Percentiles rank a stretch among this genome's conserved stretches.
Conservation (phyloP, 2,113 vertebrate species). For the Podocnemis expansa region DNA sequence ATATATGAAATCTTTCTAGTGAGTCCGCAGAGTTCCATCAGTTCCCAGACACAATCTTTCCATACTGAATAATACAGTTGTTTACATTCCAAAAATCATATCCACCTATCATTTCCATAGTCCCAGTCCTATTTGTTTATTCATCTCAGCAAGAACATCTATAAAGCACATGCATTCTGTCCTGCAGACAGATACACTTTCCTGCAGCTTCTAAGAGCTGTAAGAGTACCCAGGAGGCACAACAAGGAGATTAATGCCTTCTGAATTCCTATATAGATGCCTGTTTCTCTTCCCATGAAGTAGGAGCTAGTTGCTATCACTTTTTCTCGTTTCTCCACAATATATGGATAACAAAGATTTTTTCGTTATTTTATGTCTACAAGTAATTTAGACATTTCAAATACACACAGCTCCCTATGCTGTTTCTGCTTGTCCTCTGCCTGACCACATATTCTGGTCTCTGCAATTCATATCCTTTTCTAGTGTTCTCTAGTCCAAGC, state of each 20-base stretch:
- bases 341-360: neutral
- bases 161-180: conserved; percentile 55
- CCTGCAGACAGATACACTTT: conserved; percentile 32
- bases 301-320: neutral
- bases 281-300: conserved; percentile 36
- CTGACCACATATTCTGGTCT: neutral
- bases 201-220: conserved; percentile 30
- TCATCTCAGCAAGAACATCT: conserved; percentile 28
- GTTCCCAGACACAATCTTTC: conserved; percentile 40
- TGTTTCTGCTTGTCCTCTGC: neutral
- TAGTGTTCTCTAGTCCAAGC: neutral
- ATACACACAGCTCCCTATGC: fast-evolving
- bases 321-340: conserved; percentile 5
- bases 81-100: conserved; percentile 59
- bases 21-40: conserved; percentile 48
- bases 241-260: conserved; percentile 36
- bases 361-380: neutral
- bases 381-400: neutral
- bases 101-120: conserved; percentile 39
- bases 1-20: conserved; percentile 25
- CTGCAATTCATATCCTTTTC: neutral
- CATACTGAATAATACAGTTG: conserved; percentile 44
- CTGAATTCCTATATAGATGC: conserved; percentile 40
- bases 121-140: conserved; percentile 68
- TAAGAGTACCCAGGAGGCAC: conserved; percentile 47